A percentile compares a stretch with the other conserved stretches of the same genome.
Conservation (phyloP, 2,888 invertebrate genomes). For the Chymomyza fuscimana region DNA sequence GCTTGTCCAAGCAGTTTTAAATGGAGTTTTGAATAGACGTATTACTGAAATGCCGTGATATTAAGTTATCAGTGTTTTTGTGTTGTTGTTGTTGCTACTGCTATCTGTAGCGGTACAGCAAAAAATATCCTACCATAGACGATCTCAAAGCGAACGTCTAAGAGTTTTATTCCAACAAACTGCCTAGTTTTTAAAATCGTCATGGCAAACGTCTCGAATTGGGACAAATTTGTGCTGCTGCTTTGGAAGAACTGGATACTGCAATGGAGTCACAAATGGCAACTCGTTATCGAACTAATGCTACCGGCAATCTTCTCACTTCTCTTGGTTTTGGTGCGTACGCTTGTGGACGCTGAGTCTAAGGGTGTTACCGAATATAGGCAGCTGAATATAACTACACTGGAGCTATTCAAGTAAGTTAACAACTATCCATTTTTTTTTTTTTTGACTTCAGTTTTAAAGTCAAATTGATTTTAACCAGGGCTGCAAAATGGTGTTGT, state of each 20-base stretch:
- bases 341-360: constrained; percentile 83
- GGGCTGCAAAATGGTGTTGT: background rate
- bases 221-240: constrained; percentile 85
- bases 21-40: background rate
- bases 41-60: background rate
- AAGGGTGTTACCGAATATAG: constrained; percentile 64
- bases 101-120: background rate
- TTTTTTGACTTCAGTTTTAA: background rate
- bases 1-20: background rate
- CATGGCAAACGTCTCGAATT: constrained; percentile 71
- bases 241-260: constrained; percentile 92
- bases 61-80: background rate
- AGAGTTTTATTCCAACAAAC: background rate
- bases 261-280: constrained; percentile 86
- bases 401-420: constrained; percentile 70
- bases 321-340: constrained; percentile 86
- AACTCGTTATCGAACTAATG: constrained; percentile 85
- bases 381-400: constrained; percentile 75
- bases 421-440: background rate
- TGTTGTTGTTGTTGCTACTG: background rate
- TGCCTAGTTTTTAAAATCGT: background rate
- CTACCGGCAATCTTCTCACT: constrained; percentile 85
- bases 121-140: background rate
- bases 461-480: background rate
- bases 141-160: background rate